Conservation (phyloP, 2,797 vertebrate genomes). For the Cygnus olor region DNA sequence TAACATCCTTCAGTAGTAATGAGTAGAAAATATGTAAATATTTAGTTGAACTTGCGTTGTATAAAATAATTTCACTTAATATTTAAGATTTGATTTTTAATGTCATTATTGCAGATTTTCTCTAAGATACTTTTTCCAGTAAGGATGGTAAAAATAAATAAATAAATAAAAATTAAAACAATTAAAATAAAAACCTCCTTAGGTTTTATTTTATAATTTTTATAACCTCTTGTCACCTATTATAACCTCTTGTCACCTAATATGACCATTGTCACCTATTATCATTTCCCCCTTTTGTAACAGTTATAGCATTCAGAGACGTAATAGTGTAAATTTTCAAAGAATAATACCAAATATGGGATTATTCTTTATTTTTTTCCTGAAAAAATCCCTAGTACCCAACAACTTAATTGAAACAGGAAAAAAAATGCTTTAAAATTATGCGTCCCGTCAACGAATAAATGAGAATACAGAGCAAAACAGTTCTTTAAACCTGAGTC, state of each 20-base stretch:
- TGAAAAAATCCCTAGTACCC: background rate
- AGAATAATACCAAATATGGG: background rate
- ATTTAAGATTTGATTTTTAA: background rate
- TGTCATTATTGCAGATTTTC: background rate
- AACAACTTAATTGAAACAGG: background rate
- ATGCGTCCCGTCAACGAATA: background rate
- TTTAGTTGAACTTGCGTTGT: background rate
- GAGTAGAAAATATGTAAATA: background rate
- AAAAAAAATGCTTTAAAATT: background rate
- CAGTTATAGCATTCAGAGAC: background rate
- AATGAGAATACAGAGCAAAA: background rate
- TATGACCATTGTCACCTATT: background rate
- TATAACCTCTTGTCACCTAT: too few species aligned
- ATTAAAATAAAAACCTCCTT: background rate
- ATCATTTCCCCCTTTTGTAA: background rate
- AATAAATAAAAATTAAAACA: background rate
- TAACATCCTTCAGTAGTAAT: background rate
- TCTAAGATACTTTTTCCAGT: background rate
- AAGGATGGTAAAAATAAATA: background rate
- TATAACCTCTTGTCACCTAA: too few species aligned
- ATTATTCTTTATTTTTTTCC: background rate
- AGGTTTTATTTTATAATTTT: background rate
- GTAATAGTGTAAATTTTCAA: background rate
- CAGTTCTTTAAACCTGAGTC: background rate
- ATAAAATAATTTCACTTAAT: background rate